These are phyloP conservation scores for Argopecten irradians DNA, from an alignment of 1,140 invertebrate species.

Conservation along the genomic window DNA sequence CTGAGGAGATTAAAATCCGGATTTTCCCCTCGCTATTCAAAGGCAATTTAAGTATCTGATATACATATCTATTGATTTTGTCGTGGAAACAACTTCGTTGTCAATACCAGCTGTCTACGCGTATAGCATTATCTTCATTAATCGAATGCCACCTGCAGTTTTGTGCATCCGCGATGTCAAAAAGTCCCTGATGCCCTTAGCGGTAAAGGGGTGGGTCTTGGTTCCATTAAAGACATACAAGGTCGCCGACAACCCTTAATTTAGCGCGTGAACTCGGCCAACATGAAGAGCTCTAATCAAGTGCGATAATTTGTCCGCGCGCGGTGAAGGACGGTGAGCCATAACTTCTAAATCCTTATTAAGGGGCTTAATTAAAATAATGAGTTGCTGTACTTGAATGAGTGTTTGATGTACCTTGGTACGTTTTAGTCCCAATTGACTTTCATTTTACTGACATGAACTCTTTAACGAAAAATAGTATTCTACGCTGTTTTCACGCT, in stretches of 20 bases:
- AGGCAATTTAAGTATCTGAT: background rate
- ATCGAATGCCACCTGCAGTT: background rate
- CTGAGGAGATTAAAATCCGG: background rate
- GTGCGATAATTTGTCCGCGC: conserved; percentile 6
- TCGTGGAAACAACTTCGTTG: background rate
- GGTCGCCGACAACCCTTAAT: background rate
- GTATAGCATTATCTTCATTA: background rate
- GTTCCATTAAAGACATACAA: background rate
- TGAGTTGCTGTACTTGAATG: conserved; percentile 10
- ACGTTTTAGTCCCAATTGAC: background rate
- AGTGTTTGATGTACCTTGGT: conserved; percentile 8
- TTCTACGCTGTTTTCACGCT: background rate
- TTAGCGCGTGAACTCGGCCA: background rate
- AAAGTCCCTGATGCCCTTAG: background rate
- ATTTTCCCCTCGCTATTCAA: background rate
- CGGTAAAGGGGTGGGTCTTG: background rate
- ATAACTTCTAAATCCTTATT: background rate
- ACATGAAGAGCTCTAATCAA: conserved; percentile 17
- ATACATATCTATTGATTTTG: background rate
- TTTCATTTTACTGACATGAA: background rate
- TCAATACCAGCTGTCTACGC: background rate
- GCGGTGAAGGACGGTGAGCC: background rate
- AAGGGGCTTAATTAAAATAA: conserved; percentile 11
- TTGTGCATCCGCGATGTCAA: background rate
- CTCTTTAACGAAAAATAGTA: background rate